These are phyloP conservation scores for Cerastoderma edule DNA, from an alignment of 2,888 invertebrate species.

Conservation along the genomic window DNA sequence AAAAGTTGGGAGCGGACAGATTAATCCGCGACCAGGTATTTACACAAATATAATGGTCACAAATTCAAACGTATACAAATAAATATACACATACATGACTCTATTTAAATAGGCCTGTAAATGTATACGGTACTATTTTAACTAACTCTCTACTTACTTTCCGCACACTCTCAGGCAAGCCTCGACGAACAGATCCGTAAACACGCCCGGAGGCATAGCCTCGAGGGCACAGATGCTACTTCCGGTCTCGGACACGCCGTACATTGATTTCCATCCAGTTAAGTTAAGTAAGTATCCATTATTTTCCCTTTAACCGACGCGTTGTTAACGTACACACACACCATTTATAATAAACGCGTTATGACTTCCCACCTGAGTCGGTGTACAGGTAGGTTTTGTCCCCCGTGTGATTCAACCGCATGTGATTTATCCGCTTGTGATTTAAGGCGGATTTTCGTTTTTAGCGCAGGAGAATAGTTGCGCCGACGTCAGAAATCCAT, in stretches of 20 bases:
- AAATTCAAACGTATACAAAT: too few relatives aligned
- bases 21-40: too few relatives aligned
- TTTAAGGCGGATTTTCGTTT: too few relatives aligned
- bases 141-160: slow-evolving; percentile 50
- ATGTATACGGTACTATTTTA: too few relatives aligned
- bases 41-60: too few relatives aligned
- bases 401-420: slow-evolving; percentile 1
- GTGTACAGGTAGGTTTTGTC: slow-evolving; percentile 44
- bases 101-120: too few relatives aligned
- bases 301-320: not conserved
- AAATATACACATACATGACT: too few relatives aligned
- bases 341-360: slow-evolving; percentile 3
- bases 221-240: slow-evolving; percentile 20
- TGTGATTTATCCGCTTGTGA: too few relatives aligned
- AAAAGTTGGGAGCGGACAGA: too few relatives aligned
- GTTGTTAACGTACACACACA: slow-evolving; percentile 12
- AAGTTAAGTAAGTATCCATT: slow-evolving; percentile 30
- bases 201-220: slow-evolving; percentile 60
- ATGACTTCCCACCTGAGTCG: slow-evolving; percentile 30
- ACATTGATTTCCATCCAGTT: slow-evolving; percentile 49
- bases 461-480: too few relatives aligned
- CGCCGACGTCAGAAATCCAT: too few relatives aligned
- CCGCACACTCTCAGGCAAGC: slow-evolving; percentile 55
- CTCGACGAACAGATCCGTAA: slow-evolving; percentile 54
- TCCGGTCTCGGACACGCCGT: slow-evolving; percentile 20